These are phyloP conservation scores for Melieria picta DNA, from an alignment of 2,888 invertebrate genomes.

Conservation along the genomic window DNA sequence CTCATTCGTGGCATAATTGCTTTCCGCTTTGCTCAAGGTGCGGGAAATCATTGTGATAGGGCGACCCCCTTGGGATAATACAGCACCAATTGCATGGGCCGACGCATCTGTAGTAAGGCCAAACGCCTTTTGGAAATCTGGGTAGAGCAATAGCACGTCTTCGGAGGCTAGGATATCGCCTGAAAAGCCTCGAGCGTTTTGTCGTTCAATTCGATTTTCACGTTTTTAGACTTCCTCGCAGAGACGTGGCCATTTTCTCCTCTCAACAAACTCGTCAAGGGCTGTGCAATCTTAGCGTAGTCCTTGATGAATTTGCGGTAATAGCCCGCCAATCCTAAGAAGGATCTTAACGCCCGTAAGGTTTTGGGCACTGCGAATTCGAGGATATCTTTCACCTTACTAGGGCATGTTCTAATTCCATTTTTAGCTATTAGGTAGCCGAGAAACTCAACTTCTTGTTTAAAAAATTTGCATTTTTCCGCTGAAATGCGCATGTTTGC, in stretches of 20 bases:
- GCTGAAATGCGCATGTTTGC: slow-evolving; percentile 20
- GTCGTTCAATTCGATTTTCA: too few relatives aligned
- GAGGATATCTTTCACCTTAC: not conserved
- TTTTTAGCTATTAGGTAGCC: not conserved
- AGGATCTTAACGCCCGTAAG: not conserved
- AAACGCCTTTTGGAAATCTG: too few relatives aligned
- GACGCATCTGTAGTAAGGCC: too few relatives aligned
- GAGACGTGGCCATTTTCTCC: slow-evolving; percentile 5
- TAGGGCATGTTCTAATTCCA: slow-evolving; percentile 9
- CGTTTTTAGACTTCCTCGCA: not conserved
- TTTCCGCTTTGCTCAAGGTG: too few relatives aligned
- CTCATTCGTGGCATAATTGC: too few relatives aligned
- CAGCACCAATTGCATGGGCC: too few relatives aligned
- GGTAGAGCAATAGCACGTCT: too few relatives aligned
- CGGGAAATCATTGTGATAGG: too few relatives aligned
- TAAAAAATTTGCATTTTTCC: slow-evolving; percentile 18
- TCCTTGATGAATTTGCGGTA: slow-evolving; percentile 3
- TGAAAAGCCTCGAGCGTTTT: too few relatives aligned
- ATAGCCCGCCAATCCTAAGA: slow-evolving; percentile 7
- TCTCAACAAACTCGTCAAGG: slow-evolving; percentile 9
- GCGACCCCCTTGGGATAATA: too few relatives aligned
- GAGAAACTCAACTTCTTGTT: slow-evolving; percentile 10
- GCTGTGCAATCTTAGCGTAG: slow-evolving; percentile 9
- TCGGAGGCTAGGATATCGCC: too few relatives aligned
- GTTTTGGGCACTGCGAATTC: not conserved